Evolutionary conservation across 2,888 invertebrate species (phyloP).

Genomic region (Temnothorax unifasciatus): DNA sequence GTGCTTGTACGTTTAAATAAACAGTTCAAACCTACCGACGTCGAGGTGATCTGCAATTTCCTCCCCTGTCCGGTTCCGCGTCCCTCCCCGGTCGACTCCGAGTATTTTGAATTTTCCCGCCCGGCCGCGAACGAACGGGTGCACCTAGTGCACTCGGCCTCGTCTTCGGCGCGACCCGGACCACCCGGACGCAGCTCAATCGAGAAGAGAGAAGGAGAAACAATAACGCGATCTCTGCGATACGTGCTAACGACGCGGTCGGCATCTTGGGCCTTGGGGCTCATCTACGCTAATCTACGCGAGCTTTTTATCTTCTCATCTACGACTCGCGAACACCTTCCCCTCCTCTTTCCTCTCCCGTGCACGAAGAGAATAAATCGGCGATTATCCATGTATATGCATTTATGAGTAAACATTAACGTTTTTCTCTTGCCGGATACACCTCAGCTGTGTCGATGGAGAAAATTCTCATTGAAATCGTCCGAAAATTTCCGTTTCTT

Average conservation of each 20-base stretch:
- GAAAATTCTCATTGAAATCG: not conserved
- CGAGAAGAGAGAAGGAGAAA: not conserved
- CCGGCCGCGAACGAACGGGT: not conserved
- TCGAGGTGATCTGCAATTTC: not conserved
- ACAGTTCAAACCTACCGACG: constrained; percentile 2
- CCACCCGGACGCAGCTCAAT: not conserved
- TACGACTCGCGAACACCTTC: not conserved
- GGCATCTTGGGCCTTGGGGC: not conserved
- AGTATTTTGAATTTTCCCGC: constrained; percentile 12
- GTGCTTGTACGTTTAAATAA: constrained; percentile 54
- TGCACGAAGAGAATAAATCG: not conserved
- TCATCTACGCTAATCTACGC: not conserved
- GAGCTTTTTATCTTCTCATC: not conserved
- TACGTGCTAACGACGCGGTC: not conserved
- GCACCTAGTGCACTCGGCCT: not conserved
- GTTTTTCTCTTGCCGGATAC: not conserved
- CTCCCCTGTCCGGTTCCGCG: too few relatives aligned
- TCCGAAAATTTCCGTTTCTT: not conserved
- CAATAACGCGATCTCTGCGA: not conserved
- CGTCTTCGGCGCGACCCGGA: not conserved
- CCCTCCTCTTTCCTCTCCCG: not conserved
- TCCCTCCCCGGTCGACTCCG: too few relatives aligned
- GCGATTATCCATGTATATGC: not conserved
- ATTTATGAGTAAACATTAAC: not conserved
- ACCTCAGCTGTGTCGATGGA: not conserved